Evolutionary conservation across 1,140 invertebrate species (phyloP).

Genomic region (Drosophila persimilis): DNA sequence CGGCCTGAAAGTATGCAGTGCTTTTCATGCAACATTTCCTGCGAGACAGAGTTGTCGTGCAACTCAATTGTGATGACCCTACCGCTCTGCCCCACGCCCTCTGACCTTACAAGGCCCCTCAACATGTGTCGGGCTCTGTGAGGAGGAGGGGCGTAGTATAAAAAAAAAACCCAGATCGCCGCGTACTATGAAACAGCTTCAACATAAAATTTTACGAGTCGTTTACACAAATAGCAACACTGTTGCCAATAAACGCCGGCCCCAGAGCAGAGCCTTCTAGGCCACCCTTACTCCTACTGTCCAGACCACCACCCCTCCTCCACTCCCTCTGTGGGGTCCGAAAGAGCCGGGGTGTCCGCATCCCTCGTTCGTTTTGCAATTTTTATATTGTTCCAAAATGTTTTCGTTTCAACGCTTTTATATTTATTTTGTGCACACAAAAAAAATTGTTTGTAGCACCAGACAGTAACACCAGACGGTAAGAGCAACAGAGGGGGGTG

Average conservation of each 20-base stretch:
- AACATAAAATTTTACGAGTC: constrained; percentile 80
- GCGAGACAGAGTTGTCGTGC: constrained; percentile 4
- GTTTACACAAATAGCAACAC: constrained; percentile 81
- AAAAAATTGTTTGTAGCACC: constrained; percentile 55
- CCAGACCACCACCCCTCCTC: neutral
- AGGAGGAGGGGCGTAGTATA: constrained; percentile 6
- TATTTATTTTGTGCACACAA: constrained; percentile 68
- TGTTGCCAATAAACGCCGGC: constrained; percentile 75
- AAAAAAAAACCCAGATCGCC: constrained; percentile 17
- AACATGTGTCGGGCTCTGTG: constrained; percentile 30
- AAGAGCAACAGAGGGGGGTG: too few relatives aligned
- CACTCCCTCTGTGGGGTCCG: neutral
- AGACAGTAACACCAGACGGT: too few relatives aligned
- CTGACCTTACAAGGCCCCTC: constrained; percentile 2
- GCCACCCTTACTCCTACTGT: neutral
- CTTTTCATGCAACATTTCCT: constrained; percentile 8
- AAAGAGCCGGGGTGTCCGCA: neutral
- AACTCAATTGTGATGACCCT: constrained; percentile 48
- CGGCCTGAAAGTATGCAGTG: constrained; percentile 43
- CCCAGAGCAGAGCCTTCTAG: constrained; percentile 8
- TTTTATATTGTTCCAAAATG: constrained; percentile 79
- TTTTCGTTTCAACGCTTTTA: constrained; percentile 77
- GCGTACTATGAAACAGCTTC: constrained; percentile 49
- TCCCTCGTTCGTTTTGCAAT: constrained; percentile 58
- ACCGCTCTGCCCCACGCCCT: neutral